Base-by-base conservation (phyloP, 2,113 vertebrate species). In the Eonycteris spelaea region DNA sequence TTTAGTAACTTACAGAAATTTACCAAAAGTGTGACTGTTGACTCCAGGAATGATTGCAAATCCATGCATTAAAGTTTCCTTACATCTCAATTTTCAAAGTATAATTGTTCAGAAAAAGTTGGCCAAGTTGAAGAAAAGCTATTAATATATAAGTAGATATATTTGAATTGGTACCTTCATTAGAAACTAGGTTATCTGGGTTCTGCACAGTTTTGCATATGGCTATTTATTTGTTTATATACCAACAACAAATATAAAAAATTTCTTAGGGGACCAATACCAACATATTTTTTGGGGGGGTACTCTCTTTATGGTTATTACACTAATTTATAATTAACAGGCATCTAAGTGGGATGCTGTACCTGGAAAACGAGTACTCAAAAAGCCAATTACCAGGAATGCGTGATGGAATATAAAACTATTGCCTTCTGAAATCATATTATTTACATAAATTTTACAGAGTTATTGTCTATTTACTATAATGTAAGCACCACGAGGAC, bases 1-100 rank as follows among this genome's bases (percentile, higher is more conserved):
- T 48, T 83, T 73, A 97, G 38, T 91, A 93, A 86, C 68, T 92
- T 82, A 71, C 3, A 83, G 19, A 92, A 71, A 78, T 94, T 87
- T 59, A 33, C 18, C 67, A 70, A 65, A 92, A n/a, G 1, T 48
- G 26, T 74, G 61, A 63, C 40, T 67, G 33, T 55, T 14, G 8
- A 68, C 14, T 3, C 18, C 48, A 80, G 55, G n/a, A 86, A 73
- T 86, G 33, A 94, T 18, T 90, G 4, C 0, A 95, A 92, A 86
- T 79, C 38, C 63, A 73, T 59, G 35, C 9, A 45, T 53, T 43
- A 33, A 33, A 61, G 57, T 67, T 86, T 82, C 24, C 45, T 83
- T 65, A 16, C n/a, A 65, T 57, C 16, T 91, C 26, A 90, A 74
- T 8, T 90, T 96, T 90, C 70, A 82, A 86, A 45, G 9, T 38